A percentile compares a stretch with the other conserved stretches of the same genome.
Conservation (phyloP, 1,140 invertebrate genomes). For the Streblospio benedicti region DNA sequence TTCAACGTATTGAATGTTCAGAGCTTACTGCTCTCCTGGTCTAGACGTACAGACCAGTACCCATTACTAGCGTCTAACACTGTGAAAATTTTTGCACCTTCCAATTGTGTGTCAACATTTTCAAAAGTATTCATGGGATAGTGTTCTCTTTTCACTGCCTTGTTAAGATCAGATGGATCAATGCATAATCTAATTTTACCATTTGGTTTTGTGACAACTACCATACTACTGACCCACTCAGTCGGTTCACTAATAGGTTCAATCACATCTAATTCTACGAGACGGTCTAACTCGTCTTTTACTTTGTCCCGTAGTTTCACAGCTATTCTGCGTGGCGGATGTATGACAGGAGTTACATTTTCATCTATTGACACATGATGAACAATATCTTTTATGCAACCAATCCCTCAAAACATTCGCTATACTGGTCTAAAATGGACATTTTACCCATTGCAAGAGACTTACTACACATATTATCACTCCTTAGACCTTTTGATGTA, state of each 20-base stretch:
- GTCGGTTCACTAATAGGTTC: slow-evolving; percentile 20
- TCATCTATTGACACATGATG: no score
- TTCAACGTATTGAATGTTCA: slow-evolving; percentile 26
- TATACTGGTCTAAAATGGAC: no score
- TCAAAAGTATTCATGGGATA: slow-evolving; percentile 18
- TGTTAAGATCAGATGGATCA: slow-evolving; percentile 50
- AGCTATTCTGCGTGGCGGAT: no score
- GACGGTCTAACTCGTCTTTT: neutral
- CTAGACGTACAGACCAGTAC: slow-evolving; percentile 22
- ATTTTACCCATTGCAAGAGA: no score
- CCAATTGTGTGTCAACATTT: slow-evolving; percentile 11
- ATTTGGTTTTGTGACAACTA: slow-evolving; percentile 46
- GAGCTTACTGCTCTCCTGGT: slow-evolving; percentile 15
- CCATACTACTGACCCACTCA: slow-evolving; percentile 47
- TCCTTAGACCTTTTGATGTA: no score
- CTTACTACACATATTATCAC: no score
- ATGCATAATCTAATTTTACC: slow-evolving; percentile 48
- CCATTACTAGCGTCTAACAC: slow-evolving; percentile 17
- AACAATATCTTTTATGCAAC: no score
- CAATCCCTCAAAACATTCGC: no score
- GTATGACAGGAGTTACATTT: slow-evolving; percentile 3
- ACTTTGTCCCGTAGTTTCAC: no score
- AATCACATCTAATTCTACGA: neutral
- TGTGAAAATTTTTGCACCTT: slow-evolving; percentile 11
- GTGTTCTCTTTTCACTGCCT: slow-evolving; percentile 37